Percentiles rank a stretch among this genome's conserved stretches.
Conservation (phyloP, 2,888 invertebrate genomes). For the Macaria notata region DNA sequence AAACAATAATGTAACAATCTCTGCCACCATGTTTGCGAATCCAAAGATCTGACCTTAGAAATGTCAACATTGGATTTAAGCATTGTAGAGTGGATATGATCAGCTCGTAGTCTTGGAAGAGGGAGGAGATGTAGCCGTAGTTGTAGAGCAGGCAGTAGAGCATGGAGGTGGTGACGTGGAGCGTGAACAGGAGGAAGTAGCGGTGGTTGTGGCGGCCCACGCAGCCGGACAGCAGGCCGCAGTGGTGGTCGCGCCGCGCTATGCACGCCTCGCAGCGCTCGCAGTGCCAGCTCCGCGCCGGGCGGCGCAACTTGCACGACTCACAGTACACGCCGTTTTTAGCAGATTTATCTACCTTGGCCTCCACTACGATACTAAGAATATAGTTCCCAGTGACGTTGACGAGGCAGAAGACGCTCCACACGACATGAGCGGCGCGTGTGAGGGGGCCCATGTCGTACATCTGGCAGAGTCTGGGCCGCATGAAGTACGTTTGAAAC, state of each 20-base stretch:
- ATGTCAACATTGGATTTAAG: too few species aligned
- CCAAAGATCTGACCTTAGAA: too few species aligned
- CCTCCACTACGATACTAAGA: conserved; percentile 48
- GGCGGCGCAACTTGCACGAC: conserved; percentile 85
- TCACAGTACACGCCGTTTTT: conserved; percentile 83
- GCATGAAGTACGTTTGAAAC: conserved; percentile 53
- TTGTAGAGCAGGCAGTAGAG: conserved; percentile 86
- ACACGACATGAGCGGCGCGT: conserved; percentile 44
- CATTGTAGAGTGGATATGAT: conserved; percentile 32
- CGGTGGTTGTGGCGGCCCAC: conserved; percentile 91
- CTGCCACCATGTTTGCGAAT: conserved; percentile 30
- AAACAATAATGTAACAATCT: conserved; percentile 50
- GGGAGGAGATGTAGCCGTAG: conserved; percentile 81
- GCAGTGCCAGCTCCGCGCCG: conserved; percentile 94
- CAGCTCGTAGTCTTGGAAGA: conserved; percentile 44
- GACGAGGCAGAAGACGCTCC: conserved; percentile 50
- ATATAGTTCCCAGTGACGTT: conserved; percentile 63
- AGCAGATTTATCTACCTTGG: conserved; percentile 40
- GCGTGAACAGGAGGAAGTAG: conserved; percentile 88
- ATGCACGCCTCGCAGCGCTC: conserved; percentile 90
- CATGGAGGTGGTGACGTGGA: conserved; percentile 86
- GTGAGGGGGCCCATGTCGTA: conserved; percentile 41
- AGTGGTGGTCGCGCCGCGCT: conserved; percentile 91
- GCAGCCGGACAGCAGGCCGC: conserved; percentile 92
- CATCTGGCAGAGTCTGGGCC: conserved; percentile 42